Conservation (phyloP, 2,797 vertebrate species). For the Geotrypetes seraphini region DNA sequence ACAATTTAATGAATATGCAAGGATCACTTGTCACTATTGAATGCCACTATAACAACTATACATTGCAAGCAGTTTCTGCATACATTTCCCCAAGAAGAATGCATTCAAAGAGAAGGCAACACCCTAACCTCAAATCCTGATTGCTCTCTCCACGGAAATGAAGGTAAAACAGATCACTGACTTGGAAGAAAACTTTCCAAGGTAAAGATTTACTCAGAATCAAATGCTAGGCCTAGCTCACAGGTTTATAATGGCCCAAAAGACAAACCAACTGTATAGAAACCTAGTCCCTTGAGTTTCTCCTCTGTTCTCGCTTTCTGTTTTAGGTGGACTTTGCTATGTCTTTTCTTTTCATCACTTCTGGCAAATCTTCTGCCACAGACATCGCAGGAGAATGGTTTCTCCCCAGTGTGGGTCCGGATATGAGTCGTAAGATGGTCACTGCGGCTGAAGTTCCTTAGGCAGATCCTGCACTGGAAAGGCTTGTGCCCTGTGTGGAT, state of each 20-base stretch:
- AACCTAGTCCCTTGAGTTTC: constrained; percentile 73
- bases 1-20: neutral
- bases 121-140: neutral
- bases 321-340: constrained; percentile 90
- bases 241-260: constrained; percentile 42
- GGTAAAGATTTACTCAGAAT: neutral
- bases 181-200: neutral
- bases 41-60: neutral
- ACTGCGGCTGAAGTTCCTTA: constrained; percentile 94
- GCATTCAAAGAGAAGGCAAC: neutral
- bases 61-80: neutral
- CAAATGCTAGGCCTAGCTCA: neutral
- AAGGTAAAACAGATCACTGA: neutral
- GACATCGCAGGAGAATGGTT: constrained; percentile 92
- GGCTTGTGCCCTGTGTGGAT: constrained; percentile 97
- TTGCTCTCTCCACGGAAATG: neutral
- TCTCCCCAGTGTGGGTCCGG: constrained; percentile 94
- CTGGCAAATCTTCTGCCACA: constrained; percentile 92
- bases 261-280: constrained; percentile 56
- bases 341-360: constrained; percentile 87
- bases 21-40: no score
- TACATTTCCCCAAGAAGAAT: neutral
- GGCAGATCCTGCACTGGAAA: constrained; percentile 95
- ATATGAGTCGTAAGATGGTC: constrained; percentile 97
- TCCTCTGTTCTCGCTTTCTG: constrained; percentile 92